Conservation (phyloP, 2,888 invertebrate species). For the Mesorhabditis sp. region DNA sequence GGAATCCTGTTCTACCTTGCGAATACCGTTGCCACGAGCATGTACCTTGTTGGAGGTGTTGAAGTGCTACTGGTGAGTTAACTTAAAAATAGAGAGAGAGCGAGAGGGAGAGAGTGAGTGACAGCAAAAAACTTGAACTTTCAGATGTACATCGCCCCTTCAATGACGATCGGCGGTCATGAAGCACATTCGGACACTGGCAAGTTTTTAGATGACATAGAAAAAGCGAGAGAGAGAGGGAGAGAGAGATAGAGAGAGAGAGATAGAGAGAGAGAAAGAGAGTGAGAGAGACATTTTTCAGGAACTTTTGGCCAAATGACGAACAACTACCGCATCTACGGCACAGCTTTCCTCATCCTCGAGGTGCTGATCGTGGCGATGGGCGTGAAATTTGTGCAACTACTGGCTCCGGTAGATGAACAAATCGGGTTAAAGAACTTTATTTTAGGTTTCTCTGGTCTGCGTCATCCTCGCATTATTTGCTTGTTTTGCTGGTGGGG, state of each 20-base stretch:
- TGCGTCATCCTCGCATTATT: conserved; percentile 93
- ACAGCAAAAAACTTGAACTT: conserved; percentile 6
- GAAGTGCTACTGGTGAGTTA: conserved; percentile 58
- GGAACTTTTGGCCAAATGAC: conserved; percentile 68
- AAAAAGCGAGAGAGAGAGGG: not conserved
- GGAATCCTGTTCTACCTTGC: conserved; percentile 98
- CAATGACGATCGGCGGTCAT: conserved; percentile 51
- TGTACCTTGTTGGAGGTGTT: conserved; percentile 86
- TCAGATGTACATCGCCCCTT: conserved; percentile 52
- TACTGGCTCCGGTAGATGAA: conserved; percentile 82
- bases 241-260: too few species aligned
- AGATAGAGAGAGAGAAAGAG: too few species aligned
- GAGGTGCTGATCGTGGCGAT: conserved; percentile 82
- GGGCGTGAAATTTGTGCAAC: conserved; percentile 97
- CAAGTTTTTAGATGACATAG: conserved; percentile 7
- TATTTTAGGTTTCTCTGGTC: conserved; percentile 78
- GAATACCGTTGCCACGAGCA: conserved; percentile 93
- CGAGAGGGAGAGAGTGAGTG: not conserved
- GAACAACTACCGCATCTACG: conserved; percentile 96
- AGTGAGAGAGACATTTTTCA: conserved; percentile 11
- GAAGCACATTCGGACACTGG: conserved; percentile 49
- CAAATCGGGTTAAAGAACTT: conserved; percentile 85
- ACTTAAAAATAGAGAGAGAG: too few species aligned
- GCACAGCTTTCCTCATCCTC: conserved; percentile 78
- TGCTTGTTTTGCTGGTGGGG: conserved; percentile 91